Conservation (phyloP, 1,140 invertebrate species). For the Caenorhabditis inopinata region DNA sequence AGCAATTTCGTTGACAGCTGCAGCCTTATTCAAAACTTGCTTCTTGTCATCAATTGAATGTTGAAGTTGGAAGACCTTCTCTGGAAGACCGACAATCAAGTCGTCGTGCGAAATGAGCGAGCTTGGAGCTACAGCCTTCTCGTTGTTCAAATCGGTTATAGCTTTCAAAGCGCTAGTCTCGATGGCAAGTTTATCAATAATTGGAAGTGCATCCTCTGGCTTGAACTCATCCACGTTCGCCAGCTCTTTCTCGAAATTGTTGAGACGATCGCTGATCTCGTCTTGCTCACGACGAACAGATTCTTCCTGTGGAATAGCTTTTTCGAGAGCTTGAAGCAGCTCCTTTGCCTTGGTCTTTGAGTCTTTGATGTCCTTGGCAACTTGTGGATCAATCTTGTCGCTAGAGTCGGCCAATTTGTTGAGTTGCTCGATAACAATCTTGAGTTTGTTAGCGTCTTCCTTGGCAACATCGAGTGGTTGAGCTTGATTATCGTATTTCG, state of each 20-base stretch:
- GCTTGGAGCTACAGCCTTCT: background rate
- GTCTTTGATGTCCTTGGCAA: conserved; percentile 29
- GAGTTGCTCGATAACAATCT: conserved; percentile 34
- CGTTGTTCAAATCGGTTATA: background rate
- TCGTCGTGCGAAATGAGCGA: conserved; percentile 15
- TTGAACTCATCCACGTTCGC: background rate
- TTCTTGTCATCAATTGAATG: conserved; percentile 28
- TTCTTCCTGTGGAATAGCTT: conserved; percentile 12
- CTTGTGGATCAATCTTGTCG: conserved; percentile 13
- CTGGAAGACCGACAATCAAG: conserved; percentile 12
- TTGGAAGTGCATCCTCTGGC: conserved; percentile 17
- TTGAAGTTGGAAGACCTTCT: conserved; percentile 1
- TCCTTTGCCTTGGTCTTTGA: conserved; percentile 40
- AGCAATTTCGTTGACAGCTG: conserved; percentile 27
- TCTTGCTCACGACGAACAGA: background rate
- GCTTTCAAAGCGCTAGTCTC: background rate
- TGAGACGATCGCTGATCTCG: background rate
- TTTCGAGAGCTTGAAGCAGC: conserved; percentile 23
- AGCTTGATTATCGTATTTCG: background rate
- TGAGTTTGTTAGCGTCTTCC: conserved; percentile 30
- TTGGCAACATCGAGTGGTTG: conserved; percentile 32
- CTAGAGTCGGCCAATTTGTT: conserved; percentile 25
- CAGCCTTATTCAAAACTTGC: conserved; percentile 34
- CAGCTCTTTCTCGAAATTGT: background rate
- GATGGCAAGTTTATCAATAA: conserved; percentile 3